A percentile compares a stretch with the other conserved stretches of the same genome.
Conservation (phyloP, 2,113 vertebrate genomes). For the Entosphenus tridentatus region DNA sequence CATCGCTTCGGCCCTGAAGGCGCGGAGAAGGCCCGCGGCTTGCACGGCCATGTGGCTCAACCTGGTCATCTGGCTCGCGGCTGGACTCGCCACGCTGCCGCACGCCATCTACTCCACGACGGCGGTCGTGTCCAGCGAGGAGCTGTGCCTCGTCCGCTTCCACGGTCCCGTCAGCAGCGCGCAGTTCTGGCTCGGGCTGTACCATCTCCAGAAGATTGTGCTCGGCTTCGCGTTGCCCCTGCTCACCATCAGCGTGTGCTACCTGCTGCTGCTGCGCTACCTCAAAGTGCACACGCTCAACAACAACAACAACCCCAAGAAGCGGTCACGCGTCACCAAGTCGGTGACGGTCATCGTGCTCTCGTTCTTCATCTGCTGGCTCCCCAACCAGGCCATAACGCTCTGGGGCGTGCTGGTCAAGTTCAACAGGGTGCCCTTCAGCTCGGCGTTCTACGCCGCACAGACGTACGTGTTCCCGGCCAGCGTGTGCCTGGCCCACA, state of each 20-base stretch:
- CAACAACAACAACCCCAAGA: constrained; percentile 32
- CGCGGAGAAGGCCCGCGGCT: constrained; percentile 18
- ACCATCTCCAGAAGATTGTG: constrained; percentile 69
- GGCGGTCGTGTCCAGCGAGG: constrained; percentile 39
- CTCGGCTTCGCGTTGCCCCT: constrained; percentile 62
- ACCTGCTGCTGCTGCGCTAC: constrained; percentile 55
- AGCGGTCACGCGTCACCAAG: constrained; percentile 65
- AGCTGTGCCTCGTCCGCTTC: constrained; percentile 66
- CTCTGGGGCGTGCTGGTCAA: constrained; percentile 77
- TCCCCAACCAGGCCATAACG: constrained; percentile 82
- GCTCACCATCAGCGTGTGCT: constrained; percentile 45
- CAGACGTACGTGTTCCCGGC: constrained; percentile 72
- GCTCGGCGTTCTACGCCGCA: constrained; percentile 53
- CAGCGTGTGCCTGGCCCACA: constrained; percentile 76
- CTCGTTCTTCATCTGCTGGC: constrained; percentile 81
- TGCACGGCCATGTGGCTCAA: constrained; percentile 38
- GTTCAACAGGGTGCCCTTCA: constrained; percentile 65
- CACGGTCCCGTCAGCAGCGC: constrained; percentile 35
- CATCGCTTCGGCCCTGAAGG: constrained; percentile 54
- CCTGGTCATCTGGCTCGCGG: constrained; percentile 39
- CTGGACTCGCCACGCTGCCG: constrained; percentile 47
- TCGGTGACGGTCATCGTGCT: constrained; percentile 75
- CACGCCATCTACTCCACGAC: constrained; percentile 72
- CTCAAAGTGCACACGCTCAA: constrained; percentile 36
- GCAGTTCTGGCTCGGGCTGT: constrained; percentile 70